A percentile compares a stretch with the other conserved stretches of the same genome.
These are phyloP conservation scores for Eufriesea mexicana DNA, from an alignment of 1,140 invertebrate species.

Conservation along the genomic window DNA sequence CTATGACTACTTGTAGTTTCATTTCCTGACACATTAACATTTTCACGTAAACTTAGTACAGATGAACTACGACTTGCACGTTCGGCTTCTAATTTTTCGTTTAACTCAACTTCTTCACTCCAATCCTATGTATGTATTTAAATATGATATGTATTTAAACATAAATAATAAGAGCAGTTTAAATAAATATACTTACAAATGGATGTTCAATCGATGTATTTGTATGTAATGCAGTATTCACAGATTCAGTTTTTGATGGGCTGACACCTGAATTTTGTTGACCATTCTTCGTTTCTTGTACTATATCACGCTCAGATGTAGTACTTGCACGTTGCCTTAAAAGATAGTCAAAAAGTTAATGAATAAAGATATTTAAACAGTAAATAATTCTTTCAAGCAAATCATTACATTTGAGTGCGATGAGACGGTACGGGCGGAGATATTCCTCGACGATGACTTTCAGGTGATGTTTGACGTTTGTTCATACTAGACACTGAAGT, in stretches of 20 bases:
- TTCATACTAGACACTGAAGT: constrained; percentile 67
- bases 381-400: constrained; percentile 23
- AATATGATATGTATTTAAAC: neutral
- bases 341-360: constrained; percentile 20
- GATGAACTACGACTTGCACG: constrained; percentile 83
- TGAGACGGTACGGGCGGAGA: constrained; percentile 60
- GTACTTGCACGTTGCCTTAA: constrained; percentile 66
- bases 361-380: neutral
- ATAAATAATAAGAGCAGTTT: neutral
- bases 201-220: constrained; percentile 67
- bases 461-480: constrained; percentile 67
- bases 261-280: constrained; percentile 64
- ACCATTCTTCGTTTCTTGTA: constrained; percentile 65
- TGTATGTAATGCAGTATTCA: constrained; percentile 66
- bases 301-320: constrained; percentile 59
- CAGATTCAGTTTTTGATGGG: constrained; percentile 71
- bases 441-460: constrained; percentile 55
- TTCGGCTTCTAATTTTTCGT: constrained; percentile 81
- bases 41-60: constrained; percentile 82
- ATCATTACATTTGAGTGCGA: constrained; percentile 64
- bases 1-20: constrained; percentile 62
- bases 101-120: constrained; percentile 84
- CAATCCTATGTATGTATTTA: constrained; percentile 78
- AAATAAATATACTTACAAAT: constrained; percentile 69
- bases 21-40: constrained; percentile 70